phyloP scores from a whole-genome alignment of 2,797 vertebrate species.

The Sebastes minor region DNA sequence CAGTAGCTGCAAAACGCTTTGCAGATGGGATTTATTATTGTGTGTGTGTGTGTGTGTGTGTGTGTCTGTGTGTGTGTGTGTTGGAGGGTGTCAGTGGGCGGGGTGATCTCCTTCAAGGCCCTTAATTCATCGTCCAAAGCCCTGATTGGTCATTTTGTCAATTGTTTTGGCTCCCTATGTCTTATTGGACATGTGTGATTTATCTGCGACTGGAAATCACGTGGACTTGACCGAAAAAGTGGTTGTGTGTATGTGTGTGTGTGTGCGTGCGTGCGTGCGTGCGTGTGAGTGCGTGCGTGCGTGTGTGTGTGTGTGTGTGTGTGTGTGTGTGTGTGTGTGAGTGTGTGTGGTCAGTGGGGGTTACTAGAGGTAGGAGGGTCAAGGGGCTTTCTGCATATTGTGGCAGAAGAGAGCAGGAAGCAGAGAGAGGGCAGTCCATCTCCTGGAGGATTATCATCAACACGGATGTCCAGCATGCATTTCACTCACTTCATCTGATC shows the following conservation, averaged over 20 bases:
- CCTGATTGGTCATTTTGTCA: constrained; percentile 80
- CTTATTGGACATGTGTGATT: constrained; percentile 81
- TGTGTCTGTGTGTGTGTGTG: neutral
- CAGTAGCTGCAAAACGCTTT: neutral
- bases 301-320: constrained; percentile 17
- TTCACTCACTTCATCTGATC: constrained; percentile 19
- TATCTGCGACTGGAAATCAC: constrained; percentile 76
- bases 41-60: neutral
- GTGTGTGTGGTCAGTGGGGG: constrained; percentile 31
- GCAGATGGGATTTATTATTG: neutral
- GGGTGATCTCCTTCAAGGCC: constrained; percentile 25
- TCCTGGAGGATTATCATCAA: constrained; percentile 24
- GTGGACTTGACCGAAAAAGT: constrained; percentile 73
- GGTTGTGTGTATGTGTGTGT: constrained; percentile 46
- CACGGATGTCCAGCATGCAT: constrained; percentile 17
- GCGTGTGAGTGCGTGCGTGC: neutral
- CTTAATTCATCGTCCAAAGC: constrained; percentile 17
- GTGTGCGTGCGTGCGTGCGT: neutral
- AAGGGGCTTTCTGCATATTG: constrained; percentile 40
- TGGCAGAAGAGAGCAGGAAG: constrained; percentile 32
- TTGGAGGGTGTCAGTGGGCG: constrained; percentile 31
- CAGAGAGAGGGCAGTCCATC: constrained; percentile 6
- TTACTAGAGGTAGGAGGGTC: constrained; percentile 44
- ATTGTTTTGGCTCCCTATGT: constrained; percentile 59
- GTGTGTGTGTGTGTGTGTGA: constrained; percentile 14